Base-by-base conservation (phyloP, 37 sponge, comb jelly and placozoan genomes). In the Beroe forskalii region DNA sequence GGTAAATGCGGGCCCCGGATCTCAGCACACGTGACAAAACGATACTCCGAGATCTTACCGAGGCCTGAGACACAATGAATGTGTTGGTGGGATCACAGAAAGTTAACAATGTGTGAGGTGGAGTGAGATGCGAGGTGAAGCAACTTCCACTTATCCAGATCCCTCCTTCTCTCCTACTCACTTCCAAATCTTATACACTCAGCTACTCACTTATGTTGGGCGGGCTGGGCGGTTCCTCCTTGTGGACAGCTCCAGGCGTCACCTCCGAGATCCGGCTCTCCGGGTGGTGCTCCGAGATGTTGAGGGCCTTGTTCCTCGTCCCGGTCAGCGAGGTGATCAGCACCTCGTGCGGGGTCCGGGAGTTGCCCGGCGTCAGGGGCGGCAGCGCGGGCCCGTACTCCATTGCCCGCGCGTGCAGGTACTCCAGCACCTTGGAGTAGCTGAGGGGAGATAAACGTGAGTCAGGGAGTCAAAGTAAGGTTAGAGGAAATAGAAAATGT, bases 381-480 rank as follows among this genome's bases (percentile, higher is more conserved):
- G 86, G 86, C 86, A 80, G 86, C 0, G 86, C 86, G 35, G 86
- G 86, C 17, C 86, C 86, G 86, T 80, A 80, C 55, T 80, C 86
- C 48, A 80, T 19, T 0, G 86, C 86, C 12, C 86, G 86, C 37
- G 44, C 55, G 86, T 80, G 86, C 40, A 80, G 86, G 48, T 80
- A 80, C 28, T 80, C 86, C 44, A 80, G 27, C 43, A 80, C 86
- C 27, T 80, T 80, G 28, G 86, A 80, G 55, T 80, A 80, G 27
- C 86, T 80, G 86, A 80, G 48, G 35, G 40, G 28, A 66, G 67
- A 24, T 55, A n/a, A n/a, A n/a, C n/a, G n/a, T n/a, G n/a, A n/a
- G n/a, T n/a, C n/a, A n/a, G 60, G 60, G 60, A 55, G 60, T 55
- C 14, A 20, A 20, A 55, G 60, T 55, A 64, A 23, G 66, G 66